Evolutionary conservation across 2,113 vertebrate genomes (phyloP).

Genomic region (Brienomyrus longianalis): DNA sequence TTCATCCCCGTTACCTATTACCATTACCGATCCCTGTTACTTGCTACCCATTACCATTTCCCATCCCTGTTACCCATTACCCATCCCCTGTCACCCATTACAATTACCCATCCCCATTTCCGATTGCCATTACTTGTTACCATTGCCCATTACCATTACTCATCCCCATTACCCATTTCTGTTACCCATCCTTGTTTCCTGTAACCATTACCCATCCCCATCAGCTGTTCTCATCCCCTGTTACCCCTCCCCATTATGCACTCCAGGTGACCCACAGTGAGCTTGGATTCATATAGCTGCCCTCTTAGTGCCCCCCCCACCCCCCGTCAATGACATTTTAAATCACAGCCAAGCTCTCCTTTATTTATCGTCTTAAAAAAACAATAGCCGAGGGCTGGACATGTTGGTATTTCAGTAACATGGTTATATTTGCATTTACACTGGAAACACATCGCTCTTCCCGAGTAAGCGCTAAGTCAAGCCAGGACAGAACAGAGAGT

Average conservation of each 20-base stretch:
- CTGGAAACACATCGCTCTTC: not conserved
- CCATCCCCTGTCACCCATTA: too few species aligned
- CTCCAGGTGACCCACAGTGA: not conserved
- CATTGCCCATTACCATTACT: too few species aligned
- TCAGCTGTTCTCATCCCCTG: not conserved
- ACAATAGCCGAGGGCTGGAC: not conserved
- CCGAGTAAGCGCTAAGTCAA: not conserved
- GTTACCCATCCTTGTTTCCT: not conserved
- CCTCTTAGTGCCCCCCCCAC: not conserved
- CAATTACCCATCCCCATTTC: too few species aligned
- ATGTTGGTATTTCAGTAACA: not conserved
- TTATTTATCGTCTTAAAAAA: not conserved
- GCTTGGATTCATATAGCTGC: not conserved
- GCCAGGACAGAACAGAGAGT: not conserved
- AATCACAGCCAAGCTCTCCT: not conserved
- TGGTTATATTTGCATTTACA: not conserved
- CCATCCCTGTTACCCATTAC: too few species aligned
- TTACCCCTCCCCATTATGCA: not conserved
- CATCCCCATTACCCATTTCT: too few species aligned
- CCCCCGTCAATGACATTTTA: not conserved
- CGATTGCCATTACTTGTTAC: too few species aligned
- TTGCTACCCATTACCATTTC: too few species aligned
- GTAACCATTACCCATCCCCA: too few species aligned
- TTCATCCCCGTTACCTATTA: too few species aligned
- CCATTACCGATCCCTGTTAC: too few species aligned